phyloP scores from a whole-genome alignment of 2,888 invertebrate genomes.

The Globia sparganii region DNA sequence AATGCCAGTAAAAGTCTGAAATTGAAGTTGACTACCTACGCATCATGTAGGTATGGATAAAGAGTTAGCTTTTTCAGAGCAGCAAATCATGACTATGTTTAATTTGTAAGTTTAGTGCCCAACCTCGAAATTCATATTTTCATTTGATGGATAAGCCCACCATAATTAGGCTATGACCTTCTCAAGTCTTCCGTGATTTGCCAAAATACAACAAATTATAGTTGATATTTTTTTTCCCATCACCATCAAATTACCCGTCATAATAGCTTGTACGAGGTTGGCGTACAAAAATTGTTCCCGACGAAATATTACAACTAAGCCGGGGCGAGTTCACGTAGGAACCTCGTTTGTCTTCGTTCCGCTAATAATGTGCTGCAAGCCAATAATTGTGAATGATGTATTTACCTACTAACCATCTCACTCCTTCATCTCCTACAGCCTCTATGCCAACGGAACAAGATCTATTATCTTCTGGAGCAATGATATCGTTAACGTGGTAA shows the following conservation, averaged over 20 bases:
- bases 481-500: slow-evolving; percentile 20
- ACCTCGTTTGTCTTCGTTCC: slow-evolving; percentile 75
- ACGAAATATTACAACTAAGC: slow-evolving; percentile 56
- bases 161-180: neutral
- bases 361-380: slow-evolving; percentile 65
- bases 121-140: neutral
- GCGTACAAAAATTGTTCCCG: slow-evolving; percentile 50
- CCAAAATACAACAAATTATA: slow-evolving; percentile 5
- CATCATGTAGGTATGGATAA: neutral
- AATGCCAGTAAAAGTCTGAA: neutral
- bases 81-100: neutral
- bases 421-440: neutral
- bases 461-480: slow-evolving; percentile 8
- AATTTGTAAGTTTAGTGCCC: neutral
- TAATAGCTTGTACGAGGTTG: slow-evolving; percentile 45
- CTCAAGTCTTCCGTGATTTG: neutral
- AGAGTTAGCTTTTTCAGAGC: neutral
- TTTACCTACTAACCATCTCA: slow-evolving; percentile 46
- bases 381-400: slow-evolving; percentile 74
- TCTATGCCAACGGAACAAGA: slow-evolving; percentile 29
- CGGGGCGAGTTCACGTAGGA: slow-evolving; percentile 64
- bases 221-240: slow-evolving; percentile 34
- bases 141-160: neutral
- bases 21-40: neutral
- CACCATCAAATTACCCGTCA: slow-evolving; percentile 43